These are phyloP conservation scores for Aethina tumida DNA, from an alignment of 1,140 invertebrate genomes.

Conservation along the genomic window DNA sequence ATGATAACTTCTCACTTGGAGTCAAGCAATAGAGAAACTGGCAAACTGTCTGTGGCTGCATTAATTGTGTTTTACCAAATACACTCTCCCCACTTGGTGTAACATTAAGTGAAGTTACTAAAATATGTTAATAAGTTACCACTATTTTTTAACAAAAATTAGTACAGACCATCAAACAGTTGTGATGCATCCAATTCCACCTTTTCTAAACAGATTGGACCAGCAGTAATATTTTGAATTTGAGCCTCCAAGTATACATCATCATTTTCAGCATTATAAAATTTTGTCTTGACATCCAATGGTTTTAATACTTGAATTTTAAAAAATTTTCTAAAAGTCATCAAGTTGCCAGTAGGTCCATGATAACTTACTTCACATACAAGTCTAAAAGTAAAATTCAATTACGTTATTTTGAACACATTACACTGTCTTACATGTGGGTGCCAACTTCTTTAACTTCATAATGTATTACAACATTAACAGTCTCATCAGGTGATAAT, in stretches of 20 bases:
- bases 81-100: conserved; percentile 56
- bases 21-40: conserved; percentile 91
- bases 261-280: conserved; percentile 94
- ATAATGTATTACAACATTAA: conserved; percentile 93
- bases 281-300: conserved; percentile 96
- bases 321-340: conserved; percentile 90
- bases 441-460: conserved; percentile 97
- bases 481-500: conserved; percentile 71
- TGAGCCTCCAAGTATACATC: conserved; percentile 96
- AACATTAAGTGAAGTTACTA: conserved; percentile 56
- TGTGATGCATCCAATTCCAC: conserved; percentile 84
- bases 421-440: conserved; percentile 64
- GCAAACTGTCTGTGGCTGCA: conserved; percentile 67
- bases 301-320: conserved; percentile 98
- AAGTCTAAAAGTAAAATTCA: conserved; percentile 51
- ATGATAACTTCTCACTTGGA: conserved; percentile 62
- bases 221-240: conserved; percentile 87
- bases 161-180: conserved; percentile 58
- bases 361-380: conserved; percentile 93
- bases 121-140: conserved; percentile 8
- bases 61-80: conserved; percentile 75
- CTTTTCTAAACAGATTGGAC: conserved; percentile 84
- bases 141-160: conserved; percentile 7
- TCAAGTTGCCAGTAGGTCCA: conserved; percentile 55
- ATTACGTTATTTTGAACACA: conserved; percentile 5